Conservation (phyloP, 2,888 invertebrate genomes). For the Ichneumon xanthorius region DNA sequence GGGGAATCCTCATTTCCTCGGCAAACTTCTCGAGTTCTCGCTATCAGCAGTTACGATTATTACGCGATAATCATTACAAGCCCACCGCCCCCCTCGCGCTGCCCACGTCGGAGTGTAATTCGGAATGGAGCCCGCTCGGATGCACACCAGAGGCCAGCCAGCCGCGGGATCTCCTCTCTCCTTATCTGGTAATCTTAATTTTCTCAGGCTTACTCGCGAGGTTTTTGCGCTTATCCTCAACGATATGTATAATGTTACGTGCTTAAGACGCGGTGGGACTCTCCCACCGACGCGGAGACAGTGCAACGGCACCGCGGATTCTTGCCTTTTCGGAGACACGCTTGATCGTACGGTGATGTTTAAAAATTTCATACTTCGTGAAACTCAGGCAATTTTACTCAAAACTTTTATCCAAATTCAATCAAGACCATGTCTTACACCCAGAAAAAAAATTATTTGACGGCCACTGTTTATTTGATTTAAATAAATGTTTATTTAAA, state of each 20-base stretch:
- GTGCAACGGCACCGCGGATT: background rate
- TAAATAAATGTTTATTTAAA: too few relatives aligned
- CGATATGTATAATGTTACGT: slow-evolving; percentile 77
- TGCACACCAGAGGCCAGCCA: background rate
- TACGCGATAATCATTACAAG: slow-evolving; percentile 77
- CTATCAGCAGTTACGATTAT: slow-evolving; percentile 75
- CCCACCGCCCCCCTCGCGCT: slow-evolving; percentile 6
- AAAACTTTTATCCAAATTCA: too few relatives aligned
- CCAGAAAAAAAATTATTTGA: too few relatives aligned
- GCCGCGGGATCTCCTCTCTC: slow-evolving; percentile 14
- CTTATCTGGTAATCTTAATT: slow-evolving; percentile 81
- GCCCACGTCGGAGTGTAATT: slow-evolving; percentile 40
- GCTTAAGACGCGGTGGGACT: slow-evolving; percentile 52
- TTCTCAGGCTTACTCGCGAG: slow-evolving; percentile 72
- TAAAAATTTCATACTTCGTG: too few relatives aligned
- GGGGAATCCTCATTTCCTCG: slow-evolving; percentile 60
- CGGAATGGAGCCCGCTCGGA: slow-evolving; percentile 36
- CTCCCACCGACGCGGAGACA: background rate
- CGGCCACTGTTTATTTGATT: too few relatives aligned
- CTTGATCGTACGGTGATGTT: too few relatives aligned
- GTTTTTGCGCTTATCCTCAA: slow-evolving; percentile 54
- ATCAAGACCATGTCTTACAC: too few relatives aligned
- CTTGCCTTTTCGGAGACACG: background rate
- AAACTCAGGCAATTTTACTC: too few relatives aligned
- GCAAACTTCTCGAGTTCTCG: slow-evolving; percentile 62